Evolutionary conservation across 30 jellyfish, hydroid and myxozoan species (phyloP).

Genomic region (Sanderia malayensis): DNA sequence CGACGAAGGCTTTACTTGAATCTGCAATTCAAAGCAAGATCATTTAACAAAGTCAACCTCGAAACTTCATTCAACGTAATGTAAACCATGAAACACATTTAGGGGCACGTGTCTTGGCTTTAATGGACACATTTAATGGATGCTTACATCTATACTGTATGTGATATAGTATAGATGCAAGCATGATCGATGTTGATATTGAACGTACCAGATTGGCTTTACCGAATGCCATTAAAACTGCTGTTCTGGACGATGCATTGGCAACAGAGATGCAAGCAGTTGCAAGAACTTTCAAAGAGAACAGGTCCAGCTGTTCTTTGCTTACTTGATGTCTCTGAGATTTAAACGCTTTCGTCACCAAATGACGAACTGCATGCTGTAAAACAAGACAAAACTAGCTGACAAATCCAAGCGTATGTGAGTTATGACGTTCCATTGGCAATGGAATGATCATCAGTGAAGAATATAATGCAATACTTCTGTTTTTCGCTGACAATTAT

Average conservation of each 20-base stretch:
- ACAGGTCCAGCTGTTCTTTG: constrained; percentile 97
- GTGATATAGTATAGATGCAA: neutral
- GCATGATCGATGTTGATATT: too few relatives aligned
- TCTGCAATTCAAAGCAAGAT: constrained; percentile 59
- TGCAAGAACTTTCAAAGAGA: constrained; percentile 93
- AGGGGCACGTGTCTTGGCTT: too few relatives aligned
- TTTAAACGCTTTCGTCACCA: constrained; percentile 55
- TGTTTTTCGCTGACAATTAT: too few relatives aligned
- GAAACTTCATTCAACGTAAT: too few relatives aligned
- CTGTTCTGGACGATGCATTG: constrained; percentile 91
- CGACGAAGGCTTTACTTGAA: constrained; percentile 79
- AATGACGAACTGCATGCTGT: constrained; percentile 96
- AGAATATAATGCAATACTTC: too few relatives aligned
- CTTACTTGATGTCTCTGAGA: constrained; percentile 53
- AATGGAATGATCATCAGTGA: too few relatives aligned
- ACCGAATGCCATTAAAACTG: constrained; percentile 97
- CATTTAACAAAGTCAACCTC: too few relatives aligned
- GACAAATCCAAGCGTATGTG: too few relatives aligned
- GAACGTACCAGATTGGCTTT: constrained; percentile 82
- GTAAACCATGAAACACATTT: too few relatives aligned
- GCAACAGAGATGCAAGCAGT: constrained; percentile 83
- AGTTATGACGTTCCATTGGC: too few relatives aligned
- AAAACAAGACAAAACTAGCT: neutral
- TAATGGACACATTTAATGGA: too few relatives aligned
- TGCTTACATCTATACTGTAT: too few relatives aligned